Evolutionary conservation across 1,140 invertebrate genomes (phyloP), one percentile per base, ranked within the genome.

Genomic region (Brachionus asplanchnoidis): DNA sequence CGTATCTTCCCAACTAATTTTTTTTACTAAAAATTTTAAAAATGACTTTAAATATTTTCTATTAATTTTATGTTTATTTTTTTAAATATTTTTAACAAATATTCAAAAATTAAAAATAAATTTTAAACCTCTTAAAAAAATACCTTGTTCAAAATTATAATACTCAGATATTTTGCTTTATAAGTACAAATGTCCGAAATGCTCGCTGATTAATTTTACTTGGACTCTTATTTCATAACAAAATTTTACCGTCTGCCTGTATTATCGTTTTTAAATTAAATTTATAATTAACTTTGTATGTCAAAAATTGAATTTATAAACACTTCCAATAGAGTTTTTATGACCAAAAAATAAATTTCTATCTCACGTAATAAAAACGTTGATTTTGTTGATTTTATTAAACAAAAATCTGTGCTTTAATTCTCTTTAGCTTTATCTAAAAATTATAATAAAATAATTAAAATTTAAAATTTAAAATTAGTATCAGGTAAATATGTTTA

Each of bases 401-500:
- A 60, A 56, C n/a, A 20, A 20, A 60, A 60, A 20, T 20, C 9
- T 60, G 17, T 17, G 53, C 53, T 60, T 20, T 20, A 60, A 23
- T 23, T 20, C n/a, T 60, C 20, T 60, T 60, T 20, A 20, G 53
- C 53, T 60, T 60, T 60, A 60, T 60, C 53, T 60, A 60, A 60
- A 60, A 60, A 60, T 60, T 60, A 60, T 60, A 60, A 60, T 60
- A 60, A 60, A 60, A 60, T 60, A 60, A 60, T 60, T 60, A 20
- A 60, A 60, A 60, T 60, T 60, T 20, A 20, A 60, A 60, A 53
- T 17, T 14, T 17, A 14, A 60, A 60, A 60, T 20, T 60, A 20
- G 8, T 23, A 60, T 60, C 53, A 60, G 53, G 53, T 60, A 60
- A 60, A 60, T 60, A 60, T 60, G 53, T 20, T 60, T 60, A 20